Conservation (phyloP, 2,888 invertebrate genomes). For the Agrochola litura region DNA sequence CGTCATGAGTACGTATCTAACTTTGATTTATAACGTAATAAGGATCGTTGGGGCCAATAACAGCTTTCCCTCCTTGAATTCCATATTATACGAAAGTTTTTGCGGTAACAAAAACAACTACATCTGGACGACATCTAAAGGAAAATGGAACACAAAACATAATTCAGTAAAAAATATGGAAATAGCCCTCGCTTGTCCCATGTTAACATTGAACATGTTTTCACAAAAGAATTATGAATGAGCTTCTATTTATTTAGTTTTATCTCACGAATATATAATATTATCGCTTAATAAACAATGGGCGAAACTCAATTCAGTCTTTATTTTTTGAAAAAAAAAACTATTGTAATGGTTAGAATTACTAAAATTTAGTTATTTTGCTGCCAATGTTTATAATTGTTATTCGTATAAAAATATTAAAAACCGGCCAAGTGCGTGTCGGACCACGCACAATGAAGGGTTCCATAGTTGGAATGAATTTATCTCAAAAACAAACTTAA, state of each 20-base stretch:
- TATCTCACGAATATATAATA: constrained; percentile 30
- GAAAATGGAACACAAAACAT: constrained; percentile 50
- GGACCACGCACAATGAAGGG: no score
- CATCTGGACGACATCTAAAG: constrained; percentile 50
- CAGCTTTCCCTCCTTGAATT: constrained; percentile 51
- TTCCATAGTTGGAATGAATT: no score
- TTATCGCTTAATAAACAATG: constrained; percentile 31
- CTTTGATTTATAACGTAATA: constrained; percentile 67
- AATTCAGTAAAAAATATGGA: constrained; percentile 49
- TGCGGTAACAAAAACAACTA: constrained; percentile 54
- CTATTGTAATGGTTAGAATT: background rate
- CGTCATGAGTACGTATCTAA: constrained; percentile 58
- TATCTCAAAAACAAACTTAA: no score
- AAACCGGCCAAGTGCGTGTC: no score
- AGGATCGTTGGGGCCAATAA: constrained; percentile 62
- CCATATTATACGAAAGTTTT: constrained; percentile 55
- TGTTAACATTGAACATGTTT: constrained; percentile 37
- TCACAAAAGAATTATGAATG: constrained; percentile 56
- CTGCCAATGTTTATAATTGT: constrained; percentile 5
- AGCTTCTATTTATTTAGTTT: constrained; percentile 46
- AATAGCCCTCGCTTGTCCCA: constrained; percentile 40
- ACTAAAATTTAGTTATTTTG: constrained; percentile 3
- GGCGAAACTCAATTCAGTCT: constrained; percentile 41
- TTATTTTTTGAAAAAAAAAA: constrained; percentile 15
- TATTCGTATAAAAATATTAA: background rate